A percentile compares a stretch with the other conserved stretches of the same genome.
Conservation (phyloP, 37 sponge, comb jelly and placozoan species). For the Dysidea cf. avara region DNA sequence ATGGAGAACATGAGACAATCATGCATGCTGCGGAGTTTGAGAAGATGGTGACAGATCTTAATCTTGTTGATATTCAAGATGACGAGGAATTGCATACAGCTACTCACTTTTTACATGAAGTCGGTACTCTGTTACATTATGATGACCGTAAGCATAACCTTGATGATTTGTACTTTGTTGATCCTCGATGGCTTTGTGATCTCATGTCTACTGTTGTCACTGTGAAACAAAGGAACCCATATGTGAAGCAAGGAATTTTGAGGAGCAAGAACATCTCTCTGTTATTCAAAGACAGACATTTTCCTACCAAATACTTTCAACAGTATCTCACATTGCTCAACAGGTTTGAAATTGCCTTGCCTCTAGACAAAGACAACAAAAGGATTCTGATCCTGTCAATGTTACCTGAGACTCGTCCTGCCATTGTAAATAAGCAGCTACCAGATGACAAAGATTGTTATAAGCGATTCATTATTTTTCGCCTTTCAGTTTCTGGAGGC, state of each 20-base stretch:
- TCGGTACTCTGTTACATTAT: slow-evolving; percentile 56
- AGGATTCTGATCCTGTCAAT: slow-evolving; percentile 84
- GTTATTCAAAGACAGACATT: slow-evolving; percentile 64
- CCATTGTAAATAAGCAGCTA: neutral
- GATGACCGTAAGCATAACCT: slow-evolving; percentile 49
- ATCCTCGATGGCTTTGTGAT: slow-evolving; percentile 62
- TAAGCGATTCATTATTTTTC: slow-evolving; percentile 13
- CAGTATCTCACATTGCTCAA: slow-evolving; percentile 81
- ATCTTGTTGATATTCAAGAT: slow-evolving; percentile 25
- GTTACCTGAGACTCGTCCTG: slow-evolving; percentile 67
- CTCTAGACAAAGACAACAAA: slow-evolving; percentile 67
- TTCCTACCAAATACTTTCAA: slow-evolving; percentile 75
- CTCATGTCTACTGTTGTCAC: slow-evolving; percentile 42
- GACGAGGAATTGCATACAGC: slow-evolving; percentile 49
- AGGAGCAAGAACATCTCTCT: slow-evolving; percentile 47
- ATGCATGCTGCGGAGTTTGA: slow-evolving; percentile 52
- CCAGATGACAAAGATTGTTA: slow-evolving; percentile 8
- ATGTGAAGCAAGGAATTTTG: slow-evolving; percentile 74
- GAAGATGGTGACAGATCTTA: slow-evolving; percentile 19
- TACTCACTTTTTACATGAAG: slow-evolving; percentile 46
- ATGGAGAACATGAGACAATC: slow-evolving; percentile 58
- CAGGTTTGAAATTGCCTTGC: slow-evolving; percentile 88
- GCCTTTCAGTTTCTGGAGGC: too few relatives aligned
- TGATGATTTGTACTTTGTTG: slow-evolving; percentile 53
- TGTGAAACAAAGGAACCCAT: slow-evolving; percentile 22